Evolutionary conservation across 2,888 invertebrate species (phyloP), one percentile per base, ranked within the genome.

Genomic region (Busseola fusca): DNA sequence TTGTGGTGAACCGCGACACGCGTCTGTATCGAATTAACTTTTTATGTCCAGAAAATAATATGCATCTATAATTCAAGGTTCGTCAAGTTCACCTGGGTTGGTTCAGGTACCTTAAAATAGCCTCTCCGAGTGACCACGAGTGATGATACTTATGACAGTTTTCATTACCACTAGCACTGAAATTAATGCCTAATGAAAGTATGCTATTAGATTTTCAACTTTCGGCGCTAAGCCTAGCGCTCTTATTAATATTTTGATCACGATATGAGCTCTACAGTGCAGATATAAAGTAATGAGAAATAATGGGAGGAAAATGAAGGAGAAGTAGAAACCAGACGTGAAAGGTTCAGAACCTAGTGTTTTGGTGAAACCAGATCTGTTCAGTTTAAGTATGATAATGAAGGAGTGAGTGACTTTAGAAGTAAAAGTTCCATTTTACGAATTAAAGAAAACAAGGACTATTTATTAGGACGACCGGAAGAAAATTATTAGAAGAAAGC

Each of bases 1-100:
- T 58, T 80, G 89, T 74, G 89, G 88, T 80, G 71, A 71, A 84
- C 88, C 88, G 42, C 85, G 80, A 87, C 89, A 87, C 89, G 88
- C 85, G 88, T 84, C 73, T 81, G 78, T 69, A 74, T 84, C 81
- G 60, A 65, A 78, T 84, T 80, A 66, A 72, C 66, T 76, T 76
- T 83, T 82, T 80, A 52, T 72, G 78, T 70, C 76, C 54, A 72
- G 21, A n/a, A n/a, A 70, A 77, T 57, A 77, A 48, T 69, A 48
- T 62, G 62, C 48, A 21, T 77, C 48, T 34, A 42, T 57, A 62
- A 57, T 40, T 30, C 63, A 81, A 81, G 48, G 48, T 50, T 54
- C 52, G 10, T 68, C 58, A 63, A 76, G 27, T 76, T 64, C 64
- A 69, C 21, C 58, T 76, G 63, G 48, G 25, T 54, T 18, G 27